phyloP scores from a whole-genome alignment of 2,888 invertebrate species.

The Lymantria dispar region DNA sequence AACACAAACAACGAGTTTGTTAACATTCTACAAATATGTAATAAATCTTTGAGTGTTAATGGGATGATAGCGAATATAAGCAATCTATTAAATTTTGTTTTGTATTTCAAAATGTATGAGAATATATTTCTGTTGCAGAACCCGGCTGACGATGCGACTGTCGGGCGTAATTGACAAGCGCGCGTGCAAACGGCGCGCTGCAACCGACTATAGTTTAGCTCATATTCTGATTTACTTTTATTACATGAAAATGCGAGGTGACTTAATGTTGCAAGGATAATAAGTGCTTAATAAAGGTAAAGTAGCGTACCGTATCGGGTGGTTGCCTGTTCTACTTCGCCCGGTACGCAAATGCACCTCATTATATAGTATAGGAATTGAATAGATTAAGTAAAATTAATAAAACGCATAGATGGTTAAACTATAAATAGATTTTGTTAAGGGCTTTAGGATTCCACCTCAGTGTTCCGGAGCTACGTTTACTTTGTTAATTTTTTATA shows the following conservation, averaged over 20 bases:
- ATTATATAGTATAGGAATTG: conserved; percentile 75
- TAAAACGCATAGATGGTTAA: conserved; percentile 72
- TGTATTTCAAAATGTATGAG: conserved; percentile 40
- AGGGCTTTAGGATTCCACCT: conserved; percentile 65
- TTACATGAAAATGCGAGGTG: conserved; percentile 37
- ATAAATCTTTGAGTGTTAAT: not conserved
- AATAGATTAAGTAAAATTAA: conserved; percentile 74
- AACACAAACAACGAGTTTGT: too few species aligned
- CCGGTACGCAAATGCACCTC: conserved; percentile 45
- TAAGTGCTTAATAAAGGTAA: conserved; percentile 46
- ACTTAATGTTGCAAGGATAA: conserved; percentile 46
- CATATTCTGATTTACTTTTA: conserved; percentile 31
- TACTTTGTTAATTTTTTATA: conserved; percentile 31
- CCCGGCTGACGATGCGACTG: conserved; percentile 26
- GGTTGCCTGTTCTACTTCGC: conserved; percentile 21
- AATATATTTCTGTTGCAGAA: too few species aligned
- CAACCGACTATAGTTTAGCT: conserved; percentile 27
- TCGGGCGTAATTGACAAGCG: conserved; percentile 32
- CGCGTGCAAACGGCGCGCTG: conserved; percentile 9
- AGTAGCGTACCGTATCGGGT: conserved; percentile 30
- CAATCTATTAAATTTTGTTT: conserved; percentile 12
- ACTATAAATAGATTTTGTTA: conserved; percentile 63
- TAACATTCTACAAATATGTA: too few species aligned
- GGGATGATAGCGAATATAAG: not conserved
- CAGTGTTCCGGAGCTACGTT: conserved; percentile 64